These are phyloP conservation scores for Apotomis turbidana DNA, from an alignment of 2,888 invertebrate species.

Conservation along the genomic window DNA sequence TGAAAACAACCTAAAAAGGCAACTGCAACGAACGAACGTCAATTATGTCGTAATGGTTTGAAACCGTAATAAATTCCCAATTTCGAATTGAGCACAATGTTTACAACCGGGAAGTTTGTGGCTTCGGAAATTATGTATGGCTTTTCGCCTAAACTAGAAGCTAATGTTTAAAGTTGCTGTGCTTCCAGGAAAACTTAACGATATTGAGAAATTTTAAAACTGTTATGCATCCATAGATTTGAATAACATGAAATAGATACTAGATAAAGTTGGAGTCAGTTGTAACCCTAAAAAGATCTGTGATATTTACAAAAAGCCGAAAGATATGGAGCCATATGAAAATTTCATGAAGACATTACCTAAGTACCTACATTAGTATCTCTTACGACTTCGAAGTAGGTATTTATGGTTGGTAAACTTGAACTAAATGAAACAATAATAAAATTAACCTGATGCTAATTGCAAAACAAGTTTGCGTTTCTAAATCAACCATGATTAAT, in stretches of 20 bases:
- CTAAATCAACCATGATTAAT: neutral
- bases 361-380: too few relatives aligned
- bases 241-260: too few relatives aligned
- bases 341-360: too few relatives aligned
- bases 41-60: constrained; percentile 11
- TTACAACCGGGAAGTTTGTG: constrained; percentile 16
- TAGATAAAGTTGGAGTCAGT: too few relatives aligned
- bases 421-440: too few relatives aligned
- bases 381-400: too few relatives aligned
- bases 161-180: neutral
- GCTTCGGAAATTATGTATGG: constrained; percentile 8
- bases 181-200: neutral
- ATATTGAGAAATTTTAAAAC: neutral
- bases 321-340: too few relatives aligned
- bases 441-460: too few relatives aligned
- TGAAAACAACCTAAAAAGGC: constrained; percentile 13
- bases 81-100: constrained; percentile 19
- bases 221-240: neutral
- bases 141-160: constrained; percentile 8
- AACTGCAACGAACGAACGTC: constrained; percentile 7
- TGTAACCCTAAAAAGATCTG: too few relatives aligned
- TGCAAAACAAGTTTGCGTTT: neutral
- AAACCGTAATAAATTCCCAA: constrained; percentile 24
- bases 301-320: too few relatives aligned
- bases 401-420: too few relatives aligned